Conservation (phyloP, 2,888 invertebrate species). For the Cheilosia vernalis region DNA sequence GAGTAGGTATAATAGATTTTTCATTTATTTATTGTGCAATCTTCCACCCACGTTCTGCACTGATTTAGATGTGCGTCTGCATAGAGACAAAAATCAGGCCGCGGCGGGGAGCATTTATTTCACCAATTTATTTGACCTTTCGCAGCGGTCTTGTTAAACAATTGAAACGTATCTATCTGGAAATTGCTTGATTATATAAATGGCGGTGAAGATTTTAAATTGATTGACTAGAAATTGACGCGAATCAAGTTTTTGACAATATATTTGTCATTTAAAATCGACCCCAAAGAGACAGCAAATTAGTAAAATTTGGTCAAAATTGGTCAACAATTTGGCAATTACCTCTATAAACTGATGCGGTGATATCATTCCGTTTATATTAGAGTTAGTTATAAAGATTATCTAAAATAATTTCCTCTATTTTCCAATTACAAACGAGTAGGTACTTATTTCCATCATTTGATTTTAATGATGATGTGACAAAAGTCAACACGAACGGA, state of each 20-base stretch:
- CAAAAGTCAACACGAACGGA: neutral
- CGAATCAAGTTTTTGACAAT: neutral
- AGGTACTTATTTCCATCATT: neutral
- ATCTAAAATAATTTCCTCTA: neutral
- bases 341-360: neutral
- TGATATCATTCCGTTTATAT: neutral
- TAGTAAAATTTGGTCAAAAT: slow-evolving; percentile 15
- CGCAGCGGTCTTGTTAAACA: slow-evolving; percentile 6
- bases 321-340: slow-evolving; percentile 32
- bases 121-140: slow-evolving; percentile 56
- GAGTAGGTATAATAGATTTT: slow-evolving; percentile 47
- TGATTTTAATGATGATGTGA: neutral
- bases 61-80: neutral
- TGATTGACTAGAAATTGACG: slow-evolving; percentile 51
- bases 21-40: neutral
- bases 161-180: slow-evolving; percentile 24
- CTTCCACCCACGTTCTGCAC: neutral
- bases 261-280: slow-evolving; percentile 6
- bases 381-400: slow-evolving; percentile 9
- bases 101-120: neutral
- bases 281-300: neutral
- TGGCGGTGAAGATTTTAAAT: slow-evolving; percentile 31
- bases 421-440: neutral
- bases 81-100: neutral
- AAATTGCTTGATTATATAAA: slow-evolving; percentile 42